phyloP scores from a whole-genome alignment of 2,113 vertebrate genomes.

The Sinocyclocheilus grahami region DNA sequence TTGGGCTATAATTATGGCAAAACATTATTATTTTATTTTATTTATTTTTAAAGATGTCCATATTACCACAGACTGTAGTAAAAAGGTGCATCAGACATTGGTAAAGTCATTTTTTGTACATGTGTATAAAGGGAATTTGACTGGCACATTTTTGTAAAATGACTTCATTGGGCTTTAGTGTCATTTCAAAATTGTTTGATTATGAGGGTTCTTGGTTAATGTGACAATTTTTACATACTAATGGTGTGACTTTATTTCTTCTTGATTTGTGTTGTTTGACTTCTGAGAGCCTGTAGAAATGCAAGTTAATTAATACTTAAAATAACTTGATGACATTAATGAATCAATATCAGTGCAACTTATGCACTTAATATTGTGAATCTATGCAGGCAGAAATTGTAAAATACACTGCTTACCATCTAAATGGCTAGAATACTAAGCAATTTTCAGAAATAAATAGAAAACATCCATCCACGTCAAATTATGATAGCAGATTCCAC shows the following conservation, averaged over 20 bases:
- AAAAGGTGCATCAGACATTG: too few relatives aligned
- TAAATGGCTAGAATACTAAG: background rate
- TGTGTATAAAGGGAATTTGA: too few relatives aligned
- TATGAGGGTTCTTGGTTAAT: too few relatives aligned
- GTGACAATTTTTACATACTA: too few relatives aligned
- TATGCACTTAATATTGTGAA: background rate
- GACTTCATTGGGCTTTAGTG: too few relatives aligned
- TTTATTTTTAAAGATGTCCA: background rate
- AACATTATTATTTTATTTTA: background rate
- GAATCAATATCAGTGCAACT: background rate
- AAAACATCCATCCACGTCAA: constrained; percentile 7
- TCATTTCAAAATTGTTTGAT: too few relatives aligned
- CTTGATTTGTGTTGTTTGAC: background rate
- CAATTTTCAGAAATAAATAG: background rate
- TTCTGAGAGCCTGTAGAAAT: background rate
- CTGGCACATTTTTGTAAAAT: too few relatives aligned
- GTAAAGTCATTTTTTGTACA: too few relatives aligned
- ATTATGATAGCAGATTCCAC: background rate
- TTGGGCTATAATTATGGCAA: background rate
- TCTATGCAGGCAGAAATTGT: background rate
- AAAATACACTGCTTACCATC: background rate
- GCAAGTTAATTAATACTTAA: background rate
- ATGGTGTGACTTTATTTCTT: too few relatives aligned
- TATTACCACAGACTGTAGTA: background rate
- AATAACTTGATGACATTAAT: background rate